These are phyloP conservation scores for Podarcis cretensis DNA, from an alignment of 2,113 vertebrate species.

Conservation along the genomic window DNA sequence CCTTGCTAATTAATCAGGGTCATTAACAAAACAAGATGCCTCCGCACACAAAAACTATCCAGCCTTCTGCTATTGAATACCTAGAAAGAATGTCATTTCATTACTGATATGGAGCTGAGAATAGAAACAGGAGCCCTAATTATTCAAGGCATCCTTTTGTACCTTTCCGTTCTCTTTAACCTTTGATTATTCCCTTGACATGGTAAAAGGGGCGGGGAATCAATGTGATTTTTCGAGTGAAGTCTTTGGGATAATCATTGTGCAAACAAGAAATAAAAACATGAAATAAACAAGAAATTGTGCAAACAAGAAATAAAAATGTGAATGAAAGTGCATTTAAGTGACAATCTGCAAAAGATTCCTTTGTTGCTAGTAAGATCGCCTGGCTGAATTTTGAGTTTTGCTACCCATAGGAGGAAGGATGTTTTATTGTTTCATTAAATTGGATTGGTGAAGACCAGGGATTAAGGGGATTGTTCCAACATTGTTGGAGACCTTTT, in stretches of 20 bases:
- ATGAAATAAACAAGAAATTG: not conserved
- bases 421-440: conserved; percentile 20
- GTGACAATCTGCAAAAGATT: not conserved
- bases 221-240: too few relatives aligned
- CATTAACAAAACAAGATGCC: too few relatives aligned
- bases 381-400: not conserved
- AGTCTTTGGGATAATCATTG: not conserved
- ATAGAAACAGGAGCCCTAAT: not conserved
- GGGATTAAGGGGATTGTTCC: not conserved
- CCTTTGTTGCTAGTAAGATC: not conserved
- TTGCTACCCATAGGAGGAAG: not conserved
- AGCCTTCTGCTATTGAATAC: not conserved
- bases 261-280: not conserved
- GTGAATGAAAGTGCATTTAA: not conserved
- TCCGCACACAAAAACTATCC: too few relatives aligned
- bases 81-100: not conserved
- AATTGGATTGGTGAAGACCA: not conserved
- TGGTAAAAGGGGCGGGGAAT: too few relatives aligned
- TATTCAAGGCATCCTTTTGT: not conserved
- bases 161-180: not conserved
- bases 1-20: too few relatives aligned
- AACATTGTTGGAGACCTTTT: not conserved
- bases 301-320: not conserved
- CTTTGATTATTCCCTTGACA: not conserved
- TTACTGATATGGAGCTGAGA: not conserved